These are phyloP conservation scores for Scotopteryx bipunctaria DNA, from an alignment of 2,888 invertebrate genomes.

Conservation along the genomic window DNA sequence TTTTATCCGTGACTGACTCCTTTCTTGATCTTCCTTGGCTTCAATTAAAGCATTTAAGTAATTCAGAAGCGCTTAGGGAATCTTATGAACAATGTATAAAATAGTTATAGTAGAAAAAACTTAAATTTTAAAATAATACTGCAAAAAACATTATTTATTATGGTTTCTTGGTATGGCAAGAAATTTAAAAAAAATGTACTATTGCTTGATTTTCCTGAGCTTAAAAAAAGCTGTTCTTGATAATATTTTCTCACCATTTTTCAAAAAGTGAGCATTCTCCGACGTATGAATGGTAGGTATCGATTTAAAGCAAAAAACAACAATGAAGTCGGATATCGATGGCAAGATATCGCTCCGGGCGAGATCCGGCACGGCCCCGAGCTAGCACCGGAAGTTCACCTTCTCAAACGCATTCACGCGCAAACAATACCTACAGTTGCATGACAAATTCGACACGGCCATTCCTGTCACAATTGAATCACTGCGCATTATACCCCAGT, in stretches of 20 bases:
- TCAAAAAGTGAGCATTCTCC: constrained; percentile 43
- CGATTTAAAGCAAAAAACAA: constrained; percentile 53
- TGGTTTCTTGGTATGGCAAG: too few species aligned
- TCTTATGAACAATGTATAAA: too few species aligned
- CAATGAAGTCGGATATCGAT: constrained; percentile 68
- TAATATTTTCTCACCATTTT: constrained; percentile 21
- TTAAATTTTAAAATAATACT: too few species aligned
- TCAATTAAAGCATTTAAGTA: too few species aligned
- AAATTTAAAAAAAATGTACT: neutral
- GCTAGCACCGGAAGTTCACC: constrained; percentile 74
- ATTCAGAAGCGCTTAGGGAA: too few species aligned
- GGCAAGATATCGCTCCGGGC: constrained; percentile 73
- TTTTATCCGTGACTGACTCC: neutral
- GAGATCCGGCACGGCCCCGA: constrained; percentile 54
- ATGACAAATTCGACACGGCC: constrained; percentile 79
- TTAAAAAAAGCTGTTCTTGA: neutral
- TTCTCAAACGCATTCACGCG: constrained; percentile 70
- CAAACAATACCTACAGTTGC: constrained; percentile 68
- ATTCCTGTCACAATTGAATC: constrained; percentile 67
- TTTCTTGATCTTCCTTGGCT: too few species aligned
- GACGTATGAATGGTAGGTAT: constrained; percentile 42
- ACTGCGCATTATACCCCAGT: constrained; percentile 59
- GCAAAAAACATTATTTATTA: too few species aligned
- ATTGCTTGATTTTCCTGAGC: neutral
- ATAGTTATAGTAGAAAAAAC: too few species aligned